Evolutionary conservation across 2,113 vertebrate species (phyloP), one percentile per base, ranked within the genome.

Genomic region (Hyaena hyaena): DNA sequence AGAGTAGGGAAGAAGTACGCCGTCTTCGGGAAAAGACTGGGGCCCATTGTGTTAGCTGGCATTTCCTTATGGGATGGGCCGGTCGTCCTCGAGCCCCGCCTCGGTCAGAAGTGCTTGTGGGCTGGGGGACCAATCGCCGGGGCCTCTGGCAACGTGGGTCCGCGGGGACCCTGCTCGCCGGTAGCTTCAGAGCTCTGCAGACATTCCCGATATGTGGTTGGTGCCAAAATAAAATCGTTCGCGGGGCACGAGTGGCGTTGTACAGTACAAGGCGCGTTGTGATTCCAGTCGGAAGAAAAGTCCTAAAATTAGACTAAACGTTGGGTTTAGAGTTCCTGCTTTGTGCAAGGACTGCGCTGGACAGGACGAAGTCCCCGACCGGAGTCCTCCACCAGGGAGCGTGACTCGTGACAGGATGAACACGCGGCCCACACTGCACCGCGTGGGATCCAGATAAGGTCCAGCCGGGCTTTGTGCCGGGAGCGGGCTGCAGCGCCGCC

Each of bases 31-130:
- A n/a, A 43, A 63, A 48, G 73, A 7, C 3, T 4, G 31, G 73
- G 39, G 21, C 3, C 50, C 55, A 0, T 33, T 10, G 0, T 17
- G 7, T 48, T 74, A 48, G 23, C 14, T 24, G 35, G 4, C 39
- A 35, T 80, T 61, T 69, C 10, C 23, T 63, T 28, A 4, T 24
- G 50, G 55, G 66, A 2, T 76, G 55, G 50, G n/a, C 31, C 50
- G 21, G 35, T 33, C 31, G 8, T 50, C 69, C 45, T 71, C 68
- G 4, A 14, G 21, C 73, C 80, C 3, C 1, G 11, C 88, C 66
- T 68, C 43, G 6, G 26, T 55, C 21, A 73, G 24, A 33, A 15
- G 55, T 45, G 9, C 53, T 17, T 26, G 4, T 2, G 66, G 5
- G 28, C 4, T 4, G 11, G 35, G 43, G 48, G 12, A 5, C 35